Evolutionary conservation across 2,797 vertebrate genomes (phyloP).

Genomic region (Semaprochilodus insignis): DNA sequence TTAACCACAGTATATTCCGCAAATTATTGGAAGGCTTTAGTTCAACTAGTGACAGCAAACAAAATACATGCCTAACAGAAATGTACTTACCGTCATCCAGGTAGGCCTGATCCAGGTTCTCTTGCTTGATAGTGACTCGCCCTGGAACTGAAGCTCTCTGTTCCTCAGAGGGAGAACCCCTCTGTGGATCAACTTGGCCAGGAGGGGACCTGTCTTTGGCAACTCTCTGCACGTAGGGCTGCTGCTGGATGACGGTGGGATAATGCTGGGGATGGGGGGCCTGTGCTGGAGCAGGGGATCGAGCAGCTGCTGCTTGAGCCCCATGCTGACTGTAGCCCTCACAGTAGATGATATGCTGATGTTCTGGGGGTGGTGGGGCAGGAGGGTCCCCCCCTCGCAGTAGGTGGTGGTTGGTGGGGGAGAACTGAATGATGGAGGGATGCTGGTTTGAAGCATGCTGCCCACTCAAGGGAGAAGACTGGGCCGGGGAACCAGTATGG

Average conservation of each 20-base stretch:
- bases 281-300: conserved; percentile 74
- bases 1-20: background rate
- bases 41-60: background rate
- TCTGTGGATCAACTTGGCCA: conserved; percentile 71
- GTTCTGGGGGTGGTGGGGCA: conserved; percentile 66
- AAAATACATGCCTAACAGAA: conserved; percentile 52
- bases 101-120: conserved; percentile 98
- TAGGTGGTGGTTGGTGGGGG: conserved; percentile 88
- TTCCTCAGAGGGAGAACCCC: conserved; percentile 76
- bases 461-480: conserved; percentile 72
- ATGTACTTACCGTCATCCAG: conserved; percentile 95
- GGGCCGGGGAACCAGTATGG: conserved; percentile 87
- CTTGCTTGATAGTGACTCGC: conserved; percentile 94
- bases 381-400: conserved; percentile 83
- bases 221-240: conserved; percentile 76
- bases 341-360: conserved; percentile 91
- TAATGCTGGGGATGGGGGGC: conserved; percentile 80
- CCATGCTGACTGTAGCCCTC: conserved; percentile 81
- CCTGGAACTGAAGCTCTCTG: conserved; percentile 79
- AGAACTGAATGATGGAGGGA: conserved; percentile 87
- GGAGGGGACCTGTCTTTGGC: conserved; percentile 69
- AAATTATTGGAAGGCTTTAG: background rate
- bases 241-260: conserved; percentile 94
- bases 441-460: conserved; percentile 83
- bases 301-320: conserved; percentile 63